Percentiles rank a stretch among this genome's conserved stretches.
Evolutionary conservation across 1,140 invertebrate species (phyloP).

Genomic region (Ylistrum balloti): DNA sequence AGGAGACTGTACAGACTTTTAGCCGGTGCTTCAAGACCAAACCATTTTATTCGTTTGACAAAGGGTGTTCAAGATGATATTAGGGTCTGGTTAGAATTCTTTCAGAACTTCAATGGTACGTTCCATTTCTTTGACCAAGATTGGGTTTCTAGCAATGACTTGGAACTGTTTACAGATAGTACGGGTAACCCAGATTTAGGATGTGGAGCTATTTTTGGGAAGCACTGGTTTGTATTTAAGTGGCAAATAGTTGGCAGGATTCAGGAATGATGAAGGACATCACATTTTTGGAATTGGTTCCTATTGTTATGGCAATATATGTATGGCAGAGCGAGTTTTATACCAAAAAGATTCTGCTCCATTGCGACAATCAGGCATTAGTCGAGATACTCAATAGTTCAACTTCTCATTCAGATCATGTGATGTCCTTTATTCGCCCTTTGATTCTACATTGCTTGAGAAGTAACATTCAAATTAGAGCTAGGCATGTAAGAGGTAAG

Average conservation of each 20-base stretch:
- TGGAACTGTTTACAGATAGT: constrained; percentile 48
- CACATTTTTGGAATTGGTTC: constrained; percentile 51
- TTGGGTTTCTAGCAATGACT: neutral
- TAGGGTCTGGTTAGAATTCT: constrained; percentile 44
- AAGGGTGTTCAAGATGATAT: neutral
- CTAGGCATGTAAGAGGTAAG: neutral
- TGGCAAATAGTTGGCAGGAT: constrained; percentile 15
- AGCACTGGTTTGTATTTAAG: constrained; percentile 39
- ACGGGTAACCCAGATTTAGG: neutral
- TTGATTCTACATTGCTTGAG: constrained; percentile 30
- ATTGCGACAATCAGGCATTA: constrained; percentile 44
- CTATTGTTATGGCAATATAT: constrained; percentile 39
- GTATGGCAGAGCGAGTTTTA: constrained; percentile 42
- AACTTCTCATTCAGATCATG: constrained; percentile 45
- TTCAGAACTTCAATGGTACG: constrained; percentile 3
- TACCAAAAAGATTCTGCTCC: constrained; percentile 43
- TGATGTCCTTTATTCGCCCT: constrained; percentile 45
- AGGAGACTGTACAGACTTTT: neutral
- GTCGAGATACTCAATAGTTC: constrained; percentile 49
- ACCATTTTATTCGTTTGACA: constrained; percentile 42
- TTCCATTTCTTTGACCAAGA: constrained; percentile 24
- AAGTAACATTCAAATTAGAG: constrained; percentile 43
- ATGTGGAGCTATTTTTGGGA: constrained; percentile 43
- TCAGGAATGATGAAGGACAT: constrained; percentile 38
- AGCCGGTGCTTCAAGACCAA: constrained; percentile 2